These are phyloP conservation scores for Dinomys branickii DNA, from an alignment of 2,113 vertebrate species.

Conservation along the genomic window DNA sequence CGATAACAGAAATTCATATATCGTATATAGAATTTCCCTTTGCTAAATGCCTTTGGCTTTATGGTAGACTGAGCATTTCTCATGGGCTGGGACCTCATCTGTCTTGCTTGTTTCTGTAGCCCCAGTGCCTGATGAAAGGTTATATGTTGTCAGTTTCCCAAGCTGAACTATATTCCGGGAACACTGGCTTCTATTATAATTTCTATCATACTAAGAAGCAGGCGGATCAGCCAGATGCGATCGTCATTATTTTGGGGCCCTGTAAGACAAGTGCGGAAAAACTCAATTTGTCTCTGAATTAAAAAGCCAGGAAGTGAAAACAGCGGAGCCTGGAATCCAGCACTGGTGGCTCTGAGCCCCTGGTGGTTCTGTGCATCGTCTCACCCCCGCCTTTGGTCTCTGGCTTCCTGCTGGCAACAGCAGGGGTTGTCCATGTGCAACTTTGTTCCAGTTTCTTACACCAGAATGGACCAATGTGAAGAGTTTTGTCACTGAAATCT, in stretches of 20 bases:
- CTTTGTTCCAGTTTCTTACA: not conserved
- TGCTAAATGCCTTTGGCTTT: not conserved
- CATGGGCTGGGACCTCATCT: not conserved
- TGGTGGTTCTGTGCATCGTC: accelerated
- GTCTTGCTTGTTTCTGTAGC: not conserved
- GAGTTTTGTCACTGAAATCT: not conserved
- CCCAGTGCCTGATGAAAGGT: not conserved
- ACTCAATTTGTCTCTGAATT: not conserved
- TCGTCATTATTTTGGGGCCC: not conserved
- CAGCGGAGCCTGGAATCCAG: not conserved
- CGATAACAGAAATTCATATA: not conserved
- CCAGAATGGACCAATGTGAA: not conserved
- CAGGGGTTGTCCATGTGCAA: not conserved
- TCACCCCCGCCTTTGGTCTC: not conserved
- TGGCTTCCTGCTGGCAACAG: no score
- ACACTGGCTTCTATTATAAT: not conserved
- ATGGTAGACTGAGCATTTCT: not conserved
- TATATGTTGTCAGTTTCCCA: not conserved
- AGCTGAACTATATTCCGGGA: not conserved
- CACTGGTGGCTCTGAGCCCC: not conserved
- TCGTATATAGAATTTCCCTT: not conserved
- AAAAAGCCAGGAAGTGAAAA: not conserved
- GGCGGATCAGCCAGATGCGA: not conserved
- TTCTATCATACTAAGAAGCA: not conserved
- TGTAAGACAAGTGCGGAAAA: not conserved